A percentile compares a stretch with the other conserved stretches of the same genome.
phyloP scores from a whole-genome alignment of 2,888 invertebrate genomes.

The Hemaris fuciformis region DNA sequence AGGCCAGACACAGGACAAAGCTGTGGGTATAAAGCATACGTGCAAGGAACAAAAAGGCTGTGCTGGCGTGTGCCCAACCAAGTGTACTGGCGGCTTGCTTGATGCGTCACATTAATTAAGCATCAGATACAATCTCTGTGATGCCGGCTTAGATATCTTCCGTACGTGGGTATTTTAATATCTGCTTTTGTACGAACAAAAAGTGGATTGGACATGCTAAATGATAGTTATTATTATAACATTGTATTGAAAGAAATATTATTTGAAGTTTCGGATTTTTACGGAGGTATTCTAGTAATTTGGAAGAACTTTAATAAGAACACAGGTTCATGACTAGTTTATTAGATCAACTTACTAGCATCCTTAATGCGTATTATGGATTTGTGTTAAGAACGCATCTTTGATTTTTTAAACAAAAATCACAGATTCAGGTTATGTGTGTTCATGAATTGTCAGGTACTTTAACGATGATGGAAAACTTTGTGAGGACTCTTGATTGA shows the following conservation, averaged over 20 bases:
- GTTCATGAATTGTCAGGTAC: too few species aligned
- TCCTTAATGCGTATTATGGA: too few species aligned
- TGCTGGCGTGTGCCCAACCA: conserved; percentile 71
- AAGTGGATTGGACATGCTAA: background rate
- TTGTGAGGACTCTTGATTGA: too few species aligned
- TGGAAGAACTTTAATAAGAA: too few species aligned
- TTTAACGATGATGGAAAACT: too few species aligned
- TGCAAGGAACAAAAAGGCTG: conserved; percentile 65
- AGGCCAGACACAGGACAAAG: conserved; percentile 24
- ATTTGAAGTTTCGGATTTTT: too few species aligned
- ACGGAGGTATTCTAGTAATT: background rate
- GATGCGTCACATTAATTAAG: conserved; percentile 75
- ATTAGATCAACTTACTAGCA: too few species aligned
- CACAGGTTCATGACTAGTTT: too few species aligned
- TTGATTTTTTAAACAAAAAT: too few species aligned
- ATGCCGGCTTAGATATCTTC: conserved; percentile 37
- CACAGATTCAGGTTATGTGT: too few species aligned
- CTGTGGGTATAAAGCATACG: conserved; percentile 22
- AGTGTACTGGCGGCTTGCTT: conserved; percentile 67
- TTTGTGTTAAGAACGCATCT: too few species aligned
- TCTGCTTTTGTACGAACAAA: background rate
- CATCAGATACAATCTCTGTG: conserved; percentile 67
- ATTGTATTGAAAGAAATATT: background rate
- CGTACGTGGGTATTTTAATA: conserved; percentile 21
- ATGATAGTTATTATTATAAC: background rate